Percentiles rank a stretch among this genome's conserved stretches.
Conservation (phyloP, 2,797 vertebrate species). For the Pantherophis alleghaniensis region DNA sequence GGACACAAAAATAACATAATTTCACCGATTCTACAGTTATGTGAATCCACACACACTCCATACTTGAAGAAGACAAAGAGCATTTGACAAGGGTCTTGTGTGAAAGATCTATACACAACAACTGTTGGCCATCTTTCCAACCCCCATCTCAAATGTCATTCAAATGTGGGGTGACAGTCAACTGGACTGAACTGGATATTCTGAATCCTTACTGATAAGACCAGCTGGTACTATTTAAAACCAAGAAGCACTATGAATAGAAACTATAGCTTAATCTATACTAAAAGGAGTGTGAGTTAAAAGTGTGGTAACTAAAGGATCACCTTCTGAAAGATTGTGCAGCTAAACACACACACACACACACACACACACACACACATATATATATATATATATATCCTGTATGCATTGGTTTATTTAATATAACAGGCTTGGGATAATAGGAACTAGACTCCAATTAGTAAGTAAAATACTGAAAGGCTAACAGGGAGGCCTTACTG, state of each 20-base stretch:
- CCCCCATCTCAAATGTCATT: neutral
- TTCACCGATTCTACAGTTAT: neutral
- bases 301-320: neutral
- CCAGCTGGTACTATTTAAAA: neutral
- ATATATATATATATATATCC: no score
- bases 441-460: neutral
- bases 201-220: conserved; percentile 3
- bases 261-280: neutral
- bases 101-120: neutral
- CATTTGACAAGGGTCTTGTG: neutral
- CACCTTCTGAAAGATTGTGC: neutral
- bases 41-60: neutral
- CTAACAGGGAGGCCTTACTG: neutral
- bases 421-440: neutral
- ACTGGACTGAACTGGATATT: neutral
- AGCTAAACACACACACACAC: neutral
- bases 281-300: neutral
- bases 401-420: neutral
- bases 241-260: neutral
- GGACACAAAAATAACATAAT: neutral
- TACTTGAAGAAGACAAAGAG: neutral
- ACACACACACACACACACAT: no score
- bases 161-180: neutral
- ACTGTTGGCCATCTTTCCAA: neutral
- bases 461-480: neutral